Evolutionary conservation across 2,888 invertebrate species (phyloP).

Genomic region (Melinaea marsaeus): DNA sequence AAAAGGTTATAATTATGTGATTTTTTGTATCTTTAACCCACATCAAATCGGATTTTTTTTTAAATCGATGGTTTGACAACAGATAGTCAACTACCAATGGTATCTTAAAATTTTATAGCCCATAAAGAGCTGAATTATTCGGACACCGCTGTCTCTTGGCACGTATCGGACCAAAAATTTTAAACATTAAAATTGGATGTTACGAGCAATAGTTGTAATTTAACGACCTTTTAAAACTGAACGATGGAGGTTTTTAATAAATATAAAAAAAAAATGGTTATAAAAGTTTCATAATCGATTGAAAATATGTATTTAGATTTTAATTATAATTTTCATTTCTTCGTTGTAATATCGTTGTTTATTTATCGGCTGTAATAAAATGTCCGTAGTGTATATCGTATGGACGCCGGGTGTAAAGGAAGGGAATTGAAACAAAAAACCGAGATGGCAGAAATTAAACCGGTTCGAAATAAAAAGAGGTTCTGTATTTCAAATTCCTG

Average conservation of each 20-base stretch:
- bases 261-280: conserved; percentile 37
- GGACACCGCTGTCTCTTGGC: conserved; percentile 51
- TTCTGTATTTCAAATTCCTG: conserved; percentile 61
- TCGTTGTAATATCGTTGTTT: not conserved
- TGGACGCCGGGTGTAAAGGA: conserved; percentile 5
- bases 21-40: conserved; percentile 45
- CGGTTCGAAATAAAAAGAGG: conserved; percentile 52
- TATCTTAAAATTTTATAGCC: conserved; percentile 71
- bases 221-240: conserved; percentile 68
- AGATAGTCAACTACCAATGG: conserved; percentile 53
- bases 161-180: conserved; percentile 55
- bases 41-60: conserved; percentile 44
- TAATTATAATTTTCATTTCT: conserved; percentile 13
- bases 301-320: conserved; percentile 21
- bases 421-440: conserved; percentile 38
- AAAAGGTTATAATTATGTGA: conserved; percentile 36
- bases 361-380: not conserved
- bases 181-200: conserved; percentile 69
- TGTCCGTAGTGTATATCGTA: not conserved
- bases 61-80: conserved; percentile 54
- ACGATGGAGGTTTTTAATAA: conserved; percentile 47
- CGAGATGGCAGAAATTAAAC: conserved; percentile 55
- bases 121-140: conserved; percentile 73
- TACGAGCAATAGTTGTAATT: conserved; percentile 72
- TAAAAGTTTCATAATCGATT: conserved; percentile 30